Evolutionary conservation across 2,888 invertebrate species (phyloP).

Genomic region (Cheilosia urbana): DNA sequence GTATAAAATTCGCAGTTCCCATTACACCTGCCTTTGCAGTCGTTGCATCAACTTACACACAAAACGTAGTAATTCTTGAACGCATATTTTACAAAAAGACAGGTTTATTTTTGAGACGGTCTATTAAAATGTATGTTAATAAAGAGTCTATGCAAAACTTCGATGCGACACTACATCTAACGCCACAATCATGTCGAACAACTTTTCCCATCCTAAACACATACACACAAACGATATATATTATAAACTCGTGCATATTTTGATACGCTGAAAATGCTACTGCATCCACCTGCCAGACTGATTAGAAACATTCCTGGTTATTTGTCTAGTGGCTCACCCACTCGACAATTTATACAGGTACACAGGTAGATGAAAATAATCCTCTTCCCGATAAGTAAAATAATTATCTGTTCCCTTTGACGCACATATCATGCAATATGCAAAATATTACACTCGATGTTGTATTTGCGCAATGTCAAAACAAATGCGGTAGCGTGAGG

Average conservation of each 20-base stretch:
- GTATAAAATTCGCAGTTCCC: no score
- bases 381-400: neutral
- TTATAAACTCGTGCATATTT: neutral
- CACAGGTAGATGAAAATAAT: neutral
- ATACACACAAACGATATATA: neutral
- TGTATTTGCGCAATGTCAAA: conserved; percentile 15
- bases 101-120: no score
- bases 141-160: no score
- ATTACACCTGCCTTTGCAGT: no score
- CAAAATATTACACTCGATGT: conserved; percentile 2
- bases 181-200: no score
- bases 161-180: no score
- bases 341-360: neutral
- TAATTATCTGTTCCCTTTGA: conserved; percentile 24
- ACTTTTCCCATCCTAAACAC: neutral
- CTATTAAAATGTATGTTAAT: no score
- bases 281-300: neutral
- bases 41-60: no score
- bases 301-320: neutral
- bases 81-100: no score
- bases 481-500: conserved; percentile 8
- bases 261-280: neutral
- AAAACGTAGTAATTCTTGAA: no score
- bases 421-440: conserved; percentile 6
- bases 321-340: neutral